These are phyloP conservation scores for Spodoptera picta DNA, from an alignment of 2,888 invertebrate genomes.

Conservation along the genomic window DNA sequence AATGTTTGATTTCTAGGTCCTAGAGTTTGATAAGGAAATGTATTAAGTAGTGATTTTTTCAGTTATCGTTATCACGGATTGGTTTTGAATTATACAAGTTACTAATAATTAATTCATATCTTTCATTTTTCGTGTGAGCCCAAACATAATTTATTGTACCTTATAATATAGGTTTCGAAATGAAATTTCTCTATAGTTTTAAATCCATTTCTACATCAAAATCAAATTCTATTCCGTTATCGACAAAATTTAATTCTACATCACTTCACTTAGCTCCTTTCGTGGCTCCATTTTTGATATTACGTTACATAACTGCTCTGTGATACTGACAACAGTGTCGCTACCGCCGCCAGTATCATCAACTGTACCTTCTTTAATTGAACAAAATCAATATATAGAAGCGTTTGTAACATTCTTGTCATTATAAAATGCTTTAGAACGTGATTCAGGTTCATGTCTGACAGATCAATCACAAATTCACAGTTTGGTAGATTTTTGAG, in stretches of 20 bases:
- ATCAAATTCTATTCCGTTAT: no score
- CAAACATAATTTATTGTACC: no score
- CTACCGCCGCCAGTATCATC: conserved; percentile 41
- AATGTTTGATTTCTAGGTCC: no score
- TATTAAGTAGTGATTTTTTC: no score
- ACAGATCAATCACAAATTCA: background rate
- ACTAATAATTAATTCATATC: no score
- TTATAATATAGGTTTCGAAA: no score
- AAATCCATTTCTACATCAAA: background rate
- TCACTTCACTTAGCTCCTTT: conserved; percentile 7
- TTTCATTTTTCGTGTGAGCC: no score
- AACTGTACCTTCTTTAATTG: conserved; percentile 37
- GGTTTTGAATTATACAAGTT: no score
- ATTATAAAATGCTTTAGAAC: background rate
- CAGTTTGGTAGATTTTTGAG: background rate
- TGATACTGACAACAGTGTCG: conserved; percentile 46
- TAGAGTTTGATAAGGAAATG: no score
- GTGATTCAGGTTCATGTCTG: background rate
- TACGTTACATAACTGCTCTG: conserved; percentile 46
- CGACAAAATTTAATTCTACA: no score
- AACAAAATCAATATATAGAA: conserved; percentile 21
- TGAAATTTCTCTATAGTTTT: background rate
- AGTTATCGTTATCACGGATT: no score
- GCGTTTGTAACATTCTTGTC: background rate
- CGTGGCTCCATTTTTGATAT: conserved; percentile 46